These are phyloP conservation scores for Drosophila nikananu DNA, from an alignment of 1,140 invertebrate genomes.

Conservation along the genomic window DNA sequence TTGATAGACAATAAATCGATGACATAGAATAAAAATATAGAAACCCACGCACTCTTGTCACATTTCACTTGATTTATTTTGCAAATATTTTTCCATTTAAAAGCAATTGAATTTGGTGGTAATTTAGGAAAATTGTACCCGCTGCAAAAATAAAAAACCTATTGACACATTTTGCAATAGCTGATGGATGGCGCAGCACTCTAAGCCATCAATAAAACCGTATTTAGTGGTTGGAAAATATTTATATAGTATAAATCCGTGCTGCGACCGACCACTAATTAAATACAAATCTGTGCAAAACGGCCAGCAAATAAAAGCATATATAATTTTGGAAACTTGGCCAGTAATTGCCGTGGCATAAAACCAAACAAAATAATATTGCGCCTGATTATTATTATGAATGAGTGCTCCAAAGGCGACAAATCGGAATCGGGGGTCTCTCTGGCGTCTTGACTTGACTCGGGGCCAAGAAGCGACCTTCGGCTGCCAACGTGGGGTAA, in stretches of 20 bases:
- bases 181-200: neutral
- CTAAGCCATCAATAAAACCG: constrained; percentile 4
- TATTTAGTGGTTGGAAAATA: constrained; percentile 10
- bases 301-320: constrained; percentile 2
- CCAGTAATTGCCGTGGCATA: constrained; percentile 5
- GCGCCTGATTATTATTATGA: constrained; percentile 7
- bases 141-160: neutral
- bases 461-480: constrained; percentile 45
- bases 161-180: constrained; percentile 4
- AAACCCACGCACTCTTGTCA: neutral
- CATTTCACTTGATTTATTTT: constrained; percentile 2
- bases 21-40: too few species aligned
- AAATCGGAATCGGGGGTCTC: constrained; percentile 6
- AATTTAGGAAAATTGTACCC: neutral
- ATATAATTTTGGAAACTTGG: neutral
- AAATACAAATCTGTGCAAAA: constrained; percentile 17
- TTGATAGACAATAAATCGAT: neutral
- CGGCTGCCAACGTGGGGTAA: constrained; percentile 23
- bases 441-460: constrained; percentile 4
- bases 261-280: constrained; percentile 10
- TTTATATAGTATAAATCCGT: constrained; percentile 1
- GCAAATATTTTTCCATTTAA: constrained; percentile 1
- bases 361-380: constrained; percentile 14
- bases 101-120: constrained; percentile 2
- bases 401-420: constrained; percentile 10